Evolutionary conservation across 2,888 invertebrate species (phyloP).

Genomic region (Serrognathus titanus): DNA sequence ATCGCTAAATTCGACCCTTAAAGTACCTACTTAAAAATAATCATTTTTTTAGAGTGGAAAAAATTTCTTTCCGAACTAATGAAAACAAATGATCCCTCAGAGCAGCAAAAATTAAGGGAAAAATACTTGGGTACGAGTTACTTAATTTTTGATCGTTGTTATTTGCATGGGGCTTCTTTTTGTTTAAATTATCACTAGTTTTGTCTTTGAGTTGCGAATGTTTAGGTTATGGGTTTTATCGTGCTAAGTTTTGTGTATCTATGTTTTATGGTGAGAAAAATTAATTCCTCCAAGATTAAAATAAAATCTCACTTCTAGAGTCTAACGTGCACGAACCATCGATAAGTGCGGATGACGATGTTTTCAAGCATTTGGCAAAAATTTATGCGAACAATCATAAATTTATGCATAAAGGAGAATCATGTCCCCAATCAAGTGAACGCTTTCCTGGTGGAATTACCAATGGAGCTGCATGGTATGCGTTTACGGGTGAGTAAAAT

Average conservation of each 20-base stretch:
- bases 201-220: background rate
- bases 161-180: constrained; percentile 1
- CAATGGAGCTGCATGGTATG: constrained; percentile 65
- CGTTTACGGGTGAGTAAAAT: constrained; percentile 50
- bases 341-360: constrained; percentile 62
- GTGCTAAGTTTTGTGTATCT: too few species aligned
- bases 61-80: constrained; percentile 23
- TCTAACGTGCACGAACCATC: constrained; percentile 40
- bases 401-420: constrained; percentile 54
- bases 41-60: constrained; percentile 28
- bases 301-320: constrained; percentile 18
- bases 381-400: constrained; percentile 47
- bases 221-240: background rate
- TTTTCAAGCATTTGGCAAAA: constrained; percentile 48
- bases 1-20: too few species aligned
- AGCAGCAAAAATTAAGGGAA: constrained; percentile 21
- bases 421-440: constrained; percentile 41
- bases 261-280: too few species aligned
- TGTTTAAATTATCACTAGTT: background rate
- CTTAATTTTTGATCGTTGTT: background rate
- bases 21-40: too few species aligned
- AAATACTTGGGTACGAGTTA: constrained; percentile 27
- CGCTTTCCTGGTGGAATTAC: constrained; percentile 59
- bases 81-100: constrained; percentile 17
- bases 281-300: too few species aligned